Evolutionary conservation across 2,113 vertebrate genomes (phyloP).

Genomic region (Entelurus aequoreus): DNA sequence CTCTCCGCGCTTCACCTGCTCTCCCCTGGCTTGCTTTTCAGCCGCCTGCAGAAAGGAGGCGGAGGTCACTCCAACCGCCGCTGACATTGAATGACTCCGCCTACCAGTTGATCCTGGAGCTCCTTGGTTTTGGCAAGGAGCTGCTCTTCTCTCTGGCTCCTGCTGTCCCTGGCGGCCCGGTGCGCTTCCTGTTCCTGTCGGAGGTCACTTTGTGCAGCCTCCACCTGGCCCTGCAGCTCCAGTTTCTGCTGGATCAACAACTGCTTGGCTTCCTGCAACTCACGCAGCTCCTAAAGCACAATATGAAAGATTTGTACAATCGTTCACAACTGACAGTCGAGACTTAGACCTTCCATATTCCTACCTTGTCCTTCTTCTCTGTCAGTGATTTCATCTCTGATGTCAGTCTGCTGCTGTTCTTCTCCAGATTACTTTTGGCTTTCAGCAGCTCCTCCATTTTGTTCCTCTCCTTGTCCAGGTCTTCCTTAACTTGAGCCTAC

Average conservation of each 20-base stretch:
- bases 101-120: conserved; percentile 76
- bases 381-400: conserved; percentile 77
- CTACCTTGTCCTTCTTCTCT: conserved; percentile 85
- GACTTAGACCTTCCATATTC: too few species aligned
- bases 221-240: conserved; percentile 83
- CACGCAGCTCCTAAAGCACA: conserved; percentile 75
- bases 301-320: not conserved
- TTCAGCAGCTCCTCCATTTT: conserved; percentile 79
- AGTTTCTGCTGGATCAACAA: conserved; percentile 94
- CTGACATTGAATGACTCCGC: not conserved
- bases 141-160: conserved; percentile 79
- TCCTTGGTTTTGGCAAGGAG: conserved; percentile 74
- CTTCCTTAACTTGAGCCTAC: conserved; percentile 80
- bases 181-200: conserved; percentile 82
- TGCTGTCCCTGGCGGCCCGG: conserved; percentile 74
- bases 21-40: conserved; percentile 82
- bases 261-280: conserved; percentile 87
- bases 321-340: not conserved
- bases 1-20: conserved; percentile 78
- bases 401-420: conserved; percentile 71
- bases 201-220: conserved; percentile 67
- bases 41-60: conserved; percentile 57
- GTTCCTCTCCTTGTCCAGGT: conserved; percentile 80
- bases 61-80: too few species aligned
- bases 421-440: conserved; percentile 77